phyloP scores from a whole-genome alignment of 2,888 invertebrate genomes.

The Agonum fuliginosum region DNA sequence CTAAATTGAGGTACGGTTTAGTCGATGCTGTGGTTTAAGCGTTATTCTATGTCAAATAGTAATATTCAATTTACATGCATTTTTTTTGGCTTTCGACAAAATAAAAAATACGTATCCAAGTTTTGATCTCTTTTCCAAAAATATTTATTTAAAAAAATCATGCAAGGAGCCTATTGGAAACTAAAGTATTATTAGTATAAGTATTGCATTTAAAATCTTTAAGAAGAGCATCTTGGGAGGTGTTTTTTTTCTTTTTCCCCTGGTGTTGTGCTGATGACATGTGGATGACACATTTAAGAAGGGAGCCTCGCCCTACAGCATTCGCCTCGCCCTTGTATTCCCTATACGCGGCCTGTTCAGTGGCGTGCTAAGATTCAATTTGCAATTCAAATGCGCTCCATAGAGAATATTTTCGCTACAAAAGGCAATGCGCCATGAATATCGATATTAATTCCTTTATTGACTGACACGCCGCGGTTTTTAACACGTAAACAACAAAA shows the following conservation, averaged over 20 bases:
- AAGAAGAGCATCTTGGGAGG: too few species aligned
- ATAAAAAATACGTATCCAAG: too few species aligned
- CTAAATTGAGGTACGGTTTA: too few species aligned
- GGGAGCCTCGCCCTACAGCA: background rate
- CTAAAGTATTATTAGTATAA: too few species aligned
- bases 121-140: too few species aligned
- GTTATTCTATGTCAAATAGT: too few species aligned
- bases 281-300: background rate
- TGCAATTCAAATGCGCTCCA: background rate
- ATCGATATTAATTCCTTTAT: slow-evolving; percentile 17
- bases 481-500: slow-evolving; percentile 11
- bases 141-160: too few species aligned
- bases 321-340: background rate
- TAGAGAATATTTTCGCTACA: slow-evolving; percentile 10
- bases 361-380: slow-evolving; percentile 10
- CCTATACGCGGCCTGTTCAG: background rate
- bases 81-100: too few species aligned
- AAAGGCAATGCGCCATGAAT: slow-evolving; percentile 9
- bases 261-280: background rate
- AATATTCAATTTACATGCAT: too few species aligned
- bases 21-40: too few species aligned
- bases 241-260: background rate
- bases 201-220: too few species aligned
- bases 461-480: background rate
- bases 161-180: too few species aligned